phyloP scores from a whole-genome alignment of 2,888 invertebrate species.

The Loripinus fragilis region DNA sequence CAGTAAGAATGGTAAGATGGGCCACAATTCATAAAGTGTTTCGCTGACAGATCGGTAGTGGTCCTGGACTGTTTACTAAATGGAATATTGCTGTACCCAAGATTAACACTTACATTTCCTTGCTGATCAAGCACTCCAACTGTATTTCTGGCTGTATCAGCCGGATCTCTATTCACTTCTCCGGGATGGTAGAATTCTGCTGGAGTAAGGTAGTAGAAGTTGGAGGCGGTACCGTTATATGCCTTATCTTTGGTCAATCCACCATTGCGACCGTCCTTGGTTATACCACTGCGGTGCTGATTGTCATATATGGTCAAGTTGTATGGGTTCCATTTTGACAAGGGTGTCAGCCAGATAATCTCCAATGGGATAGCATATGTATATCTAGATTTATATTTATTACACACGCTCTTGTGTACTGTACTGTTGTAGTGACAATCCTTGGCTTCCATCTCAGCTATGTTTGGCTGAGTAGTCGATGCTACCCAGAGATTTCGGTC shows the following conservation, averaged over 20 bases:
- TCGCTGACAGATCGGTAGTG: no score
- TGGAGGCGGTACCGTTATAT: conserved; percentile 59
- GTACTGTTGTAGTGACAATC: conserved; percentile 48
- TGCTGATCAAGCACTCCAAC: conserved; percentile 62
- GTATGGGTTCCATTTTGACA: conserved; percentile 77
- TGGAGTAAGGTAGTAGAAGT: conserved; percentile 61
- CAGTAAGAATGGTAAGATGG: no score
- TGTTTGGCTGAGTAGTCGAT: conserved; percentile 64
- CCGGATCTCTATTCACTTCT: conserved; percentile 54
- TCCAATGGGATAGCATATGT: conserved; percentile 79
- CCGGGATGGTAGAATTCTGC: conserved; percentile 48
- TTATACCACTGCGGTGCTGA: background rate
- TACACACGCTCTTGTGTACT: conserved; percentile 46
- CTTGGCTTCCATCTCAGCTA: conserved; percentile 57
- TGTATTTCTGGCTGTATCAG: conserved; percentile 62
- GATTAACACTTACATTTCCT: conserved; percentile 51
- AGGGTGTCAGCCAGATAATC: conserved; percentile 76
- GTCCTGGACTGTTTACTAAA: no score
- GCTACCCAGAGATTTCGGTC: conserved; percentile 63
- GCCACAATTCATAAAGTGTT: no score
- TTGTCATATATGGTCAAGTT: conserved; percentile 30
- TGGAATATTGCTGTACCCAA: no score
- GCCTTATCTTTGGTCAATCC: conserved; percentile 39
- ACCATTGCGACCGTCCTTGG: conserved; percentile 23
- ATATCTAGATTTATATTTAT: conserved; percentile 49